These are phyloP conservation scores for Rana temporaria DNA, from an alignment of 2,113 vertebrate species.

Conservation along the genomic window DNA sequence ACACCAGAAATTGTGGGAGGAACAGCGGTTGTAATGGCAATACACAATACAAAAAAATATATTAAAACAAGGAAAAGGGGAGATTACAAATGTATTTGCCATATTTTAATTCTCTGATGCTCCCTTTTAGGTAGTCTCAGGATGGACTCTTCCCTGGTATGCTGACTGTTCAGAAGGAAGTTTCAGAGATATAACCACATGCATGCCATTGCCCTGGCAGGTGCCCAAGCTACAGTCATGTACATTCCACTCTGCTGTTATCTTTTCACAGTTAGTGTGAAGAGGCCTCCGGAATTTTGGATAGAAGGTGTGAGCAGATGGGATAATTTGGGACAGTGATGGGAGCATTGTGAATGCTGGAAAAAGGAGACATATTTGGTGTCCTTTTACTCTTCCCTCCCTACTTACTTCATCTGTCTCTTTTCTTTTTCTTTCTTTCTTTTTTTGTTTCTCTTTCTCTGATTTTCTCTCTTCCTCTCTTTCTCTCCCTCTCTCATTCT, in stretches of 20 bases:
- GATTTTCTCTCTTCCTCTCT: neutral
- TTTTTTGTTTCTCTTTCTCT: neutral
- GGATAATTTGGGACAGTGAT: slow-evolving; percentile 14
- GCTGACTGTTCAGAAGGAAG: no score
- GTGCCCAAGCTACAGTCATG: neutral
- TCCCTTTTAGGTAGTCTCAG: no score
- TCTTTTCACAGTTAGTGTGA: slow-evolving; percentile 21
- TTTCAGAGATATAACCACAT: neutral
- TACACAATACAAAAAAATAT: no score
- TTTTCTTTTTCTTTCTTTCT: neutral
- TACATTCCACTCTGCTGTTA: slow-evolving; percentile 22
- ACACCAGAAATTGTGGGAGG: no score
- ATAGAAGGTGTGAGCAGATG: neutral
- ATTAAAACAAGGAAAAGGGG: no score
- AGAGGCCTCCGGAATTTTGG: slow-evolving; percentile 36
- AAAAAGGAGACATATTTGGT: no score
- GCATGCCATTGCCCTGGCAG: neutral
- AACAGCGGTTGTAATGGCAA: no score
- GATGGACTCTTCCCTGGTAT: no score
- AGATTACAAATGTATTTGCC: no score
- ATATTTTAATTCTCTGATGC: no score
- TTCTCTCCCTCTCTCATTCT: neutral
- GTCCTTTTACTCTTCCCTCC: neutral
- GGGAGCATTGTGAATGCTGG: neutral
- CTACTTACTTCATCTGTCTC: neutral